Evolutionary conservation across 2,888 invertebrate species (phyloP).

Genomic region (Stramonita haemastoma): DNA sequence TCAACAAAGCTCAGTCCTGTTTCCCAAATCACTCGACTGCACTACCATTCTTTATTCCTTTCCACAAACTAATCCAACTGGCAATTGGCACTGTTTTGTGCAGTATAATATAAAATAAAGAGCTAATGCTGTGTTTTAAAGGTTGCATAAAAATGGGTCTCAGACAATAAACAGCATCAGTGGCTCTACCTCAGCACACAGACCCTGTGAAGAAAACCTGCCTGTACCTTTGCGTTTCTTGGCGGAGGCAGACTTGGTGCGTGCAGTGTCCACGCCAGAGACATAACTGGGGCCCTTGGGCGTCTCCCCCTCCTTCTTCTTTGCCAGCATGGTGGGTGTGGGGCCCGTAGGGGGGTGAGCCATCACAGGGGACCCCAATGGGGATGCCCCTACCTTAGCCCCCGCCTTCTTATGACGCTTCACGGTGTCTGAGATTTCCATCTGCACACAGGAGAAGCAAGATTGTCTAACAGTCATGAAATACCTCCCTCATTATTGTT

Average conservation of each 20-base stretch:
- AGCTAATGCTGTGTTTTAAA: too few species aligned
- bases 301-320: conserved; percentile 26
- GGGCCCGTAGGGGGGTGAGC: not conserved
- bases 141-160: not conserved
- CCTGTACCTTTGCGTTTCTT: conserved; percentile 34
- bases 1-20: not conserved
- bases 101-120: too few species aligned
- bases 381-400: conserved; percentile 40
- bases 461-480: too few species aligned
- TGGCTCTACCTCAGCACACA: too few species aligned
- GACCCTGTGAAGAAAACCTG: too few species aligned
- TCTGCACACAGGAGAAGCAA: conserved; percentile 48
- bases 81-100: too few species aligned
- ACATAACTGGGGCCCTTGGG: conserved; percentile 28
- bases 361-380: conserved; percentile 34
- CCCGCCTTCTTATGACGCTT: conserved; percentile 56
- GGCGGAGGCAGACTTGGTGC: conserved; percentile 25
- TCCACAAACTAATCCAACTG: too few species aligned
- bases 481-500: too few species aligned
- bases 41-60: not conserved
- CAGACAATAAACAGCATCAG: not conserved
- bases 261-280: conserved; percentile 36
- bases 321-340: conserved; percentile 25
- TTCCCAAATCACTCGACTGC: not conserved
- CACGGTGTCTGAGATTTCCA: conserved; percentile 62